Evolutionary conservation across 2,113 vertebrate species (phyloP), one percentile per base, ranked within the genome.

Genomic region (Galemys pyrenaicus): DNA sequence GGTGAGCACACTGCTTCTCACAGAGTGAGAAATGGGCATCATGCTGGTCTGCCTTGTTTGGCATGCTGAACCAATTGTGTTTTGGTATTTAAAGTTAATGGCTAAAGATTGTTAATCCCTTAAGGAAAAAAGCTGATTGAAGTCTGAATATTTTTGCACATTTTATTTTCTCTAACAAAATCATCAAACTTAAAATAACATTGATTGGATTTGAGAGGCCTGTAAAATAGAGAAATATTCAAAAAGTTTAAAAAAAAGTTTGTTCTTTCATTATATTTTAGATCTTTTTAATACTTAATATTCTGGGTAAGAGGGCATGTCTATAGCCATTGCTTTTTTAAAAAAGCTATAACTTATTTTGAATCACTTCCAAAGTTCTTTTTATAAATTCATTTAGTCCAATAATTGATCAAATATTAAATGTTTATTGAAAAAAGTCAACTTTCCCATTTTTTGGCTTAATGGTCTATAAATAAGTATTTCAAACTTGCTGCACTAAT

Each of bases 181-280:
- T 83, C 60, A 67, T 91, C 39, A 82, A 89, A 82, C 67, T 94
- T 78, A 88, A 83, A 70, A 65, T 37, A 70, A 5, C 11, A 39
- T 58, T 70, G 6, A 28, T 93, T 65, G 8, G 20, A 64, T 64
- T 95, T 95, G 65, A 83, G 16, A n/a, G 65, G 56, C 65, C 87
- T 86, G 28, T 32, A 24, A 90, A 89, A 11, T 64, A 82, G 15
- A 73, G 82, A 96, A 92, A 96, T 85, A 90, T 39, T 75, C 12
- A 58, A 19, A 44, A 54, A 74, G 5, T 0, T 35, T 19, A 44
- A 67, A 92, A 44, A 67, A 92, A 46, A 60, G n/a, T 74, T 95
- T 97, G 62, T 96, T 97, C 90, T 96, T 96, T 96, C 54, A 79
- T 95, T 75, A 86, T 10, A 44, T 85, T 5, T 62, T 88, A 26